phyloP scores from a whole-genome alignment of 2,113 vertebrate genomes.

The Nestor notabilis region DNA sequence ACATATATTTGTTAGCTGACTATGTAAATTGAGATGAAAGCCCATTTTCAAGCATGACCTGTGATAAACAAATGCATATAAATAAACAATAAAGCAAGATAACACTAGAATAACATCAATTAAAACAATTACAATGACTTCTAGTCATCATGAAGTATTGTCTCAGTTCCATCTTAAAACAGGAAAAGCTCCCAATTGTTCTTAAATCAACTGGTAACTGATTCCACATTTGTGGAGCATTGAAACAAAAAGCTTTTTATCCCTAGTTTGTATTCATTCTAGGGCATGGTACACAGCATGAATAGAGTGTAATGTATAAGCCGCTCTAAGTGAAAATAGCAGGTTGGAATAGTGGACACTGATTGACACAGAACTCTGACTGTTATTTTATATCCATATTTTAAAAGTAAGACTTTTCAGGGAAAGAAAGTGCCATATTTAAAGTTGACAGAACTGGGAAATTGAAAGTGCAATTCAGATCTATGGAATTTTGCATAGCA shows the following conservation, averaged over 20 bases:
- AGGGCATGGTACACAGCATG: slow-evolving; percentile 22
- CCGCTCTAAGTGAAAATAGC: slow-evolving; percentile 30
- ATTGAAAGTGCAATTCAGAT: neutral
- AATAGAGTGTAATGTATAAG: slow-evolving; percentile 42
- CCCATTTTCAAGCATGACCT: slow-evolving; percentile 73
- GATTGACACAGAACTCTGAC: neutral
- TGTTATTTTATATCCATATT: slow-evolving; percentile 6
- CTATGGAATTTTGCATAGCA: neutral
- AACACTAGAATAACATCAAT: slow-evolving; percentile 76
- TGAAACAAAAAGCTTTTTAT: slow-evolving; percentile 77
- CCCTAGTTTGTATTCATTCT: slow-evolving; percentile 64
- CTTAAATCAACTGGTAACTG: slow-evolving; percentile 77
- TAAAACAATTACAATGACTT: slow-evolving; percentile 76
- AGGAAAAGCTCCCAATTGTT: slow-evolving; percentile 78
- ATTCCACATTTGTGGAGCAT: slow-evolving; percentile 72
- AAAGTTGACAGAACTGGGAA: neutral
- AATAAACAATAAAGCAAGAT: slow-evolving; percentile 76
- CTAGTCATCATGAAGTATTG: slow-evolving; percentile 76
- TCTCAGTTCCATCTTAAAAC: slow-evolving; percentile 75
- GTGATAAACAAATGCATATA: slow-evolving; percentile 71
- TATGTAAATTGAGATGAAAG: slow-evolving; percentile 71
- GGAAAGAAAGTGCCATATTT: neutral
- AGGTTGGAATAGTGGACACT: slow-evolving; percentile 25
- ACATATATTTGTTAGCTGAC: slow-evolving; percentile 51
- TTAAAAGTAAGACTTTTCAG: neutral